A percentile compares a stretch with the other conserved stretches of the same genome.
Evolutionary conservation across 2,888 invertebrate genomes (phyloP).

Genomic region (Epinotia ramella): DNA sequence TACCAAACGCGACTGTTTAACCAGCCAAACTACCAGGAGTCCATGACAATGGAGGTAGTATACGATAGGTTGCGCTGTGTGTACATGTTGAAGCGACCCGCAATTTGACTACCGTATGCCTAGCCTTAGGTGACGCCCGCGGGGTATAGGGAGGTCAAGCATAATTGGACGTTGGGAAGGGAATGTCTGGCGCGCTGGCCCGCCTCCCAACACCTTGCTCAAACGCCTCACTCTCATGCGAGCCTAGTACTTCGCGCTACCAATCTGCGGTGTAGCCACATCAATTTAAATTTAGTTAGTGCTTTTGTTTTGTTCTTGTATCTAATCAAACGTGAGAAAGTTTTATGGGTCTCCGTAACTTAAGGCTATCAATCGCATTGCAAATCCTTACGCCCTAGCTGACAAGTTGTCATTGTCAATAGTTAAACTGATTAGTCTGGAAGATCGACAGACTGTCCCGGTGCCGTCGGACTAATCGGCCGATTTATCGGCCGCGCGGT

Average conservation of each 20-base stretch:
- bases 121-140: constrained; percentile 58
- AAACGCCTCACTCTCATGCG: constrained; percentile 79
- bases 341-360: constrained; percentile 8
- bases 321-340: constrained; percentile 21
- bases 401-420: constrained; percentile 61
- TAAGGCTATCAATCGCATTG: constrained; percentile 28
- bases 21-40: constrained; percentile 71
- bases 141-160: constrained; percentile 71
- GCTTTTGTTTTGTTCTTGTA: constrained; percentile 10
- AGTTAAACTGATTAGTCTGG: constrained; percentile 62
- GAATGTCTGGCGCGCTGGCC: constrained; percentile 78
- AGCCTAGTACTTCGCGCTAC: constrained; percentile 75
- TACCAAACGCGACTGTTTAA: constrained; percentile 59
- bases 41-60: constrained; percentile 55
- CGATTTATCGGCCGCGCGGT: constrained; percentile 55
- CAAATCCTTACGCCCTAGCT: constrained; percentile 40
- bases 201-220: constrained; percentile 77
- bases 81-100: constrained; percentile 64
- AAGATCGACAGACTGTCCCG: constrained; percentile 63
- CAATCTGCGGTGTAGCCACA: constrained; percentile 49
- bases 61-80: constrained; percentile 60
- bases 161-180: constrained; percentile 76
- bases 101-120: constrained; percentile 57
- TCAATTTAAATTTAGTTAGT: constrained; percentile 9
- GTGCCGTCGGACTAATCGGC: constrained; percentile 53